Conservation (phyloP, 1,140 invertebrate genomes). For the Trichogramma pretiosum region DNA sequence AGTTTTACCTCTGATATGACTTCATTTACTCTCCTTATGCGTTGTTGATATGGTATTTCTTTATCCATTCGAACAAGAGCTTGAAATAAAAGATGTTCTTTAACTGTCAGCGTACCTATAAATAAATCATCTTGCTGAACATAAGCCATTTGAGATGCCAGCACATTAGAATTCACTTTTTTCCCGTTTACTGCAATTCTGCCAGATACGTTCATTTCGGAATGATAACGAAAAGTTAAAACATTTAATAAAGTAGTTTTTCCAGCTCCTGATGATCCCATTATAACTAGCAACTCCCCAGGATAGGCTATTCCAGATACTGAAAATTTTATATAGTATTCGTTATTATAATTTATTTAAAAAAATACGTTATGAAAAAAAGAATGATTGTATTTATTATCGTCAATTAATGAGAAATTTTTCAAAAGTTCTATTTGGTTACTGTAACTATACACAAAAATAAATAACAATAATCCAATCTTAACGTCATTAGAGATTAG, state of each 20-base stretch:
- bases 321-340: too few relatives aligned
- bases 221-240: constrained; percentile 67
- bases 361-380: background rate
- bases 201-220: constrained; percentile 62
- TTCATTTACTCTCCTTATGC: constrained; percentile 78
- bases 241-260: constrained; percentile 93
- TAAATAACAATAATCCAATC: too few relatives aligned
- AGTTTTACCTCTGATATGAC: constrained; percentile 73
- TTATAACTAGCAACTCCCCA: constrained; percentile 82
- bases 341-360: background rate
- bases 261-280: constrained; percentile 91
- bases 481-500: too few relatives aligned
- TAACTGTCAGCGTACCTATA: constrained; percentile 82
- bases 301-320: constrained; percentile 80
- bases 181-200: constrained; percentile 63
- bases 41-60: constrained; percentile 62
- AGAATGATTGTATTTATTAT: too few relatives aligned
- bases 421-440: too few relatives aligned
- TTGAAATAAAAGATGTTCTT: constrained; percentile 83
- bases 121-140: constrained; percentile 95
- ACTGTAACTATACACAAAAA: too few relatives aligned
- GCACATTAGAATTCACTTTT: constrained; percentile 54
- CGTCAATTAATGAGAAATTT: background rate
- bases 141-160: constrained; percentile 79
- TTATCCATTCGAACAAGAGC: constrained; percentile 88